Evolutionary conservation across 2,113 vertebrate genomes (phyloP).

Genomic region (Clarias batrachus): DNA sequence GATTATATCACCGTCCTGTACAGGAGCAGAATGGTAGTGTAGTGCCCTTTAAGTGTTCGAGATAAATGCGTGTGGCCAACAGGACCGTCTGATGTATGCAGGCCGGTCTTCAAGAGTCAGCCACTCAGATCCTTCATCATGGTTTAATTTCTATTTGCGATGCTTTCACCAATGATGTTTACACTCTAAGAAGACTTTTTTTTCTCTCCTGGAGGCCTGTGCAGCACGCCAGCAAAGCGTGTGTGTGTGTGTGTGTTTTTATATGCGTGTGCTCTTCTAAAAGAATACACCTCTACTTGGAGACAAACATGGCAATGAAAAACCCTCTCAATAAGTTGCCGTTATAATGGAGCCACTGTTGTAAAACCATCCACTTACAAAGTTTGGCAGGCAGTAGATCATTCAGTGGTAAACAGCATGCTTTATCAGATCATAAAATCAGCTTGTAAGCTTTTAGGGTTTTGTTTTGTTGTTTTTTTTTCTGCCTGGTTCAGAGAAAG

Average conservation of each 20-base stretch:
- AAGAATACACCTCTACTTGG: conserved; percentile 39
- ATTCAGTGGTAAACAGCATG: conserved; percentile 73
- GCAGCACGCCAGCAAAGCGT: conserved; percentile 32
- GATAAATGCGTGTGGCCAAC: conserved; percentile 37
- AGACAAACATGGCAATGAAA: conserved; percentile 57
- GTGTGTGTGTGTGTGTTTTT: background rate
- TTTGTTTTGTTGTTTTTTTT: conserved; percentile 46
- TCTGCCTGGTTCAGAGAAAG: conserved; percentile 66
- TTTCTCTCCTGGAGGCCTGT: conserved; percentile 4
- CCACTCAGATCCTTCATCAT: conserved; percentile 12
- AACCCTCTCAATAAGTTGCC: conserved; percentile 55
- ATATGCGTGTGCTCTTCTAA: conserved; percentile 38
- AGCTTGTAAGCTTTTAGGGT: conserved; percentile 71
- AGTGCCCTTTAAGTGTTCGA: conserved; percentile 24
- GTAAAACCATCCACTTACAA: conserved; percentile 67
- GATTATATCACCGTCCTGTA: conserved; percentile 68
- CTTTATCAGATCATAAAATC: conserved; percentile 79
- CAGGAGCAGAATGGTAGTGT: conserved; percentile 61
- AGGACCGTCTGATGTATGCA: conserved; percentile 1
- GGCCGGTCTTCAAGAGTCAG: background rate
- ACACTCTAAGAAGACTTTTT: conserved; percentile 24
- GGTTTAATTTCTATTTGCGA: conserved; percentile 39
- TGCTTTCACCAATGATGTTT: conserved; percentile 38
- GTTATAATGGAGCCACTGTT: conserved; percentile 56
- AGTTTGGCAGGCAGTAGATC: conserved; percentile 74